A percentile compares a stretch with the other conserved stretches of the same genome.
These are phyloP conservation scores for Tinamus guttatus DNA, from an alignment of 2,113 vertebrate species.

Conservation along the genomic window DNA sequence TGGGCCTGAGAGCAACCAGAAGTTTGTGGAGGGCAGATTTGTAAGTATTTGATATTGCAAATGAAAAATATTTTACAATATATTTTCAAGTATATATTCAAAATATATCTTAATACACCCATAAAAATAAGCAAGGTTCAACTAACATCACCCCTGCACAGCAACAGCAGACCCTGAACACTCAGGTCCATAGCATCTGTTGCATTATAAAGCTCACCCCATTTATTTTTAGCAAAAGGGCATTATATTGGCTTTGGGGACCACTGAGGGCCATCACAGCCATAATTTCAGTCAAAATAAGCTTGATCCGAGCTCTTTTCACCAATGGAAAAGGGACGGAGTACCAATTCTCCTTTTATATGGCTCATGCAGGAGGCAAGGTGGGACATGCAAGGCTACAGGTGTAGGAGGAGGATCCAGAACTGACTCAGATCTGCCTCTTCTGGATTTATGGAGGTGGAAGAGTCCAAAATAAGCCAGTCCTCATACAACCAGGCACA, in stretches of 20 bases:
- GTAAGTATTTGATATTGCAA: not conserved
- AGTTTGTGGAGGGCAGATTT: not conserved
- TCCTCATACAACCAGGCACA: accelerated
- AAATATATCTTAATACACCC: not conserved
- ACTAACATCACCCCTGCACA: not conserved
- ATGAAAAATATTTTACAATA: not conserved
- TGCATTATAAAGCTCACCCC: not conserved
- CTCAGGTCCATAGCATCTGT: not conserved
- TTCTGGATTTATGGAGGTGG: not conserved
- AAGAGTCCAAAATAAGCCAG: not conserved
- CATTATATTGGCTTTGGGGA: not conserved
- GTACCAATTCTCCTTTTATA: not conserved
- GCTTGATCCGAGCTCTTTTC: not conserved
- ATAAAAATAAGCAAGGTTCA: not conserved
- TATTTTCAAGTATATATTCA: not conserved
- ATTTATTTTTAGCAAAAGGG: not conserved
- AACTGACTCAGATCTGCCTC: not conserved
- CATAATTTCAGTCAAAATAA: not conserved
- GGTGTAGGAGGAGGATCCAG: not conserved
- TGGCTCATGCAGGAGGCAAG: not conserved
- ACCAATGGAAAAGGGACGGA: not conserved
- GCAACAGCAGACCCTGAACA: not conserved
- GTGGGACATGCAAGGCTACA: not conserved
- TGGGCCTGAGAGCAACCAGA: not conserved
- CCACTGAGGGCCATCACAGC: not conserved